These are phyloP conservation scores for Danaus melanippus DNA, from an alignment of 1,140 invertebrate species.

Conservation along the genomic window DNA sequence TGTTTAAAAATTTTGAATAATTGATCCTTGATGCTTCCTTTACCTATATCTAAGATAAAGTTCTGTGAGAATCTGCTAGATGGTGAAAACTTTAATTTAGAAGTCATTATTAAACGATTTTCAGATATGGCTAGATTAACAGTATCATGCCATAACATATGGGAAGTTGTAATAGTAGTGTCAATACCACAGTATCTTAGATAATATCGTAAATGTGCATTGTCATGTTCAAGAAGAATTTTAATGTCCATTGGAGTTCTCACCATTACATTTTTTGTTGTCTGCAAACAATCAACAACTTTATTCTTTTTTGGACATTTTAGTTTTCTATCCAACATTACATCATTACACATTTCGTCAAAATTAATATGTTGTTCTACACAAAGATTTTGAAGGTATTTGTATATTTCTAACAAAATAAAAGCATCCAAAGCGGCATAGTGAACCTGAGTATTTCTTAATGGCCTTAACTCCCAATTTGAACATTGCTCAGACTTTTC, in stretches of 20 bases:
- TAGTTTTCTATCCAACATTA: slow-evolving; percentile 65
- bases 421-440: slow-evolving; percentile 89
- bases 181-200: slow-evolving; percentile 61
- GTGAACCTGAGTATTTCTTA: slow-evolving; percentile 80
- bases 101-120: slow-evolving; percentile 42
- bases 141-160: slow-evolving; percentile 54
- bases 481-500: slow-evolving; percentile 90
- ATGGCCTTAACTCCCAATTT: slow-evolving; percentile 87
- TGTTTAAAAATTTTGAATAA: slow-evolving; percentile 39
- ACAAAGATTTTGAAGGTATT: slow-evolving; percentile 72
- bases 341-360: slow-evolving; percentile 73
- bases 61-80: slow-evolving; percentile 43
- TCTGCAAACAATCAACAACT: slow-evolving; percentile 31
- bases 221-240: slow-evolving; percentile 42
- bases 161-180: slow-evolving; percentile 30
- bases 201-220: slow-evolving; percentile 42
- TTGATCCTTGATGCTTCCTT: slow-evolving; percentile 38
- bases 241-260: slow-evolving; percentile 41
- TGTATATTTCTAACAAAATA: slow-evolving; percentile 84
- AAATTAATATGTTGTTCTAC: slow-evolving; percentile 73
- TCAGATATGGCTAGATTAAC: slow-evolving; percentile 51
- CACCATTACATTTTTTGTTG: slow-evolving; percentile 20
- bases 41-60: slow-evolving; percentile 48
- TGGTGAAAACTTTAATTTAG: slow-evolving; percentile 47
- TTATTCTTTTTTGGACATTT: slow-evolving; percentile 62